Conservation (phyloP, 2,888 invertebrate species). For the Andrena haemorrhoa region DNA sequence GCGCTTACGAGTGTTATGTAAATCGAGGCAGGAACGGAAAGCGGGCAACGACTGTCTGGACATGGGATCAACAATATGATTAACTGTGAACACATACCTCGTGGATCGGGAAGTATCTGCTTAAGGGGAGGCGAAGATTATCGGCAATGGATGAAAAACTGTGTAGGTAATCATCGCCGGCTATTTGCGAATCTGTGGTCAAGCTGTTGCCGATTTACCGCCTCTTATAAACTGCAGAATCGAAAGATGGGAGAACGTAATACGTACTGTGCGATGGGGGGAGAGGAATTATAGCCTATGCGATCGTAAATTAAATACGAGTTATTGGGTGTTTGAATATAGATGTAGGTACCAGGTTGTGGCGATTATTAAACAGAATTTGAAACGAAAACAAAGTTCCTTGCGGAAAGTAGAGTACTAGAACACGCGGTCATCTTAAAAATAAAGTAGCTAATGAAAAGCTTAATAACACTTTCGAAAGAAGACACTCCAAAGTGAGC, state of each 20-base stretch:
- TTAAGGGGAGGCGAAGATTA: constrained; percentile 20
- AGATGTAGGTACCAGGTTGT: background rate
- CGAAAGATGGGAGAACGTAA: constrained; percentile 32
- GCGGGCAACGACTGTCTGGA: constrained; percentile 35
- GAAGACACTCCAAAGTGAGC: no score
- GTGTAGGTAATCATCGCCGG: background rate
- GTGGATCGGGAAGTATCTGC: background rate
- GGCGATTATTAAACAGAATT: background rate
- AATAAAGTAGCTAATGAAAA: no score
- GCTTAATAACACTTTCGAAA: no score
- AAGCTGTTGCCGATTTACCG: constrained; percentile 49
- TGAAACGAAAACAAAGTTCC: no score
- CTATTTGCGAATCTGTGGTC: constrained; percentile 19
- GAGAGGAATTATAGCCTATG: background rate
- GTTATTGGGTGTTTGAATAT: constrained; percentile 6
- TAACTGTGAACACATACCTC: constrained; percentile 54
- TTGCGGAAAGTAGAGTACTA: no score
- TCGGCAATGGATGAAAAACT: constrained; percentile 11
- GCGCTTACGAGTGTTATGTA: constrained; percentile 76
- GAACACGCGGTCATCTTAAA: no score
- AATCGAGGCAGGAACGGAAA: constrained; percentile 67
- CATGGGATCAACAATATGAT: constrained; percentile 58
- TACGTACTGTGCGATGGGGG: background rate
- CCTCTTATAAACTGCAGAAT: constrained; percentile 46
- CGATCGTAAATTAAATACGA: constrained; percentile 20